These are phyloP conservation scores for Musca vetustissima DNA, from an alignment of 1,140 invertebrate genomes.

Conservation along the genomic window DNA sequence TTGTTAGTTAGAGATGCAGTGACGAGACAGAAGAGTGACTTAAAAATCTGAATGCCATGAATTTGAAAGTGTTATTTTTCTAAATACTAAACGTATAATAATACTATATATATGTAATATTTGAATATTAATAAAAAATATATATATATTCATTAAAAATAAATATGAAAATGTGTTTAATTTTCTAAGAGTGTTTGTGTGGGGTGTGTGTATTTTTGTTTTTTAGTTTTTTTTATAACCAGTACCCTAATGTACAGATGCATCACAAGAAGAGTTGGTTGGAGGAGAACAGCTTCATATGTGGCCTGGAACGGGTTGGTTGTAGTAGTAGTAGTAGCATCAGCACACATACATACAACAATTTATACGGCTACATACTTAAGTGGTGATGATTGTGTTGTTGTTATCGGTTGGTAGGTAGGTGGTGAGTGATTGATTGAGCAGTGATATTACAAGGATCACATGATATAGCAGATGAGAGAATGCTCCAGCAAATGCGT, in stretches of 20 bases:
- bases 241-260: conserved; percentile 45
- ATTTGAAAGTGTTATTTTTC: background rate
- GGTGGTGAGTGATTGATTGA: too few species aligned
- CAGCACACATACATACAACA: conserved; percentile 2
- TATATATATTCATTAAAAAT: conserved; percentile 25
- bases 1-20: too few species aligned
- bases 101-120: conserved; percentile 1
- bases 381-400: background rate
- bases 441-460: too few species aligned
- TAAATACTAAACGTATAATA: background rate
- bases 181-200: conserved; percentile 32
- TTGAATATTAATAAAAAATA: conserved; percentile 18
- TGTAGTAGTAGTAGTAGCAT: background rate
- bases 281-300: conserved; percentile 15
- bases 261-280: conserved; percentile 15
- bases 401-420: too few species aligned
- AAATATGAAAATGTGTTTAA: conserved; percentile 27
- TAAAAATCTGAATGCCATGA: conserved; percentile 12
- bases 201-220: conserved; percentile 39
- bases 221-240: conserved; percentile 38
- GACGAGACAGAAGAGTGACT: background rate
- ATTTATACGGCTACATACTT: background rate
- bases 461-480: too few species aligned
- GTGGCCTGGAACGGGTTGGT: background rate
- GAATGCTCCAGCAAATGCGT: too few species aligned